Evolutionary conservation across 2,113 vertebrate species (phyloP).

Genomic region (Redunca redunca): DNA sequence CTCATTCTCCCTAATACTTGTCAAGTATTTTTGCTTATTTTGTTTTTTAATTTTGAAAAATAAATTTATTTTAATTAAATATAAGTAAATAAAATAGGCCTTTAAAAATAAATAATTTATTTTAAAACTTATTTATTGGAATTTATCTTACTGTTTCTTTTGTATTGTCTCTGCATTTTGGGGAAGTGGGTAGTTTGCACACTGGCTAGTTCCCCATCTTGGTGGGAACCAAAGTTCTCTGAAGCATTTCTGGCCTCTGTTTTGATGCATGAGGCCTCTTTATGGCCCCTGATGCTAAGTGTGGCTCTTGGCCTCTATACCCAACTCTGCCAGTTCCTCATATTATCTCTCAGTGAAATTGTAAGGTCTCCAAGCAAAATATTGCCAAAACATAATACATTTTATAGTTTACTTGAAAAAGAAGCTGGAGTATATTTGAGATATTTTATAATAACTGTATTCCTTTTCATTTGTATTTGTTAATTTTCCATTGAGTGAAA

Average conservation of each 20-base stretch:
- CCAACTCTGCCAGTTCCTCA: background rate
- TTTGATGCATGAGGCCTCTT: background rate
- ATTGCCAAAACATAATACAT: background rate
- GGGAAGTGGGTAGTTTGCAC: rapidly evolving
- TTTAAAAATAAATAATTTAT: background rate
- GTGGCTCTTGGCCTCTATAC: background rate
- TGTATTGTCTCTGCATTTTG: background rate
- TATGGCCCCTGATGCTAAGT: background rate
- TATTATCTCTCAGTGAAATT: background rate
- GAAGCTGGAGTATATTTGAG: background rate
- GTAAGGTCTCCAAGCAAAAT: background rate
- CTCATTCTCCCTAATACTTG: background rate
- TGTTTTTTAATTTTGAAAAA: background rate
- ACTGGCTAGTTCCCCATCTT: background rate
- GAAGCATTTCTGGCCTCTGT: background rate
- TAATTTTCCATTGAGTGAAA: background rate
- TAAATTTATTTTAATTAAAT: background rate
- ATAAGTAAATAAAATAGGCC: background rate
- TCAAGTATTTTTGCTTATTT: background rate
- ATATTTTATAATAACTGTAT: background rate
- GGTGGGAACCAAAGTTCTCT: background rate
- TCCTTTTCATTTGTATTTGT: background rate
- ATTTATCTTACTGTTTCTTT: background rate
- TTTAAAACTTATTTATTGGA: background rate
- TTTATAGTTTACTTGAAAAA: background rate